Conservation (phyloP, 2,113 vertebrate genomes). For the Peucedramus taeniatus region DNA sequence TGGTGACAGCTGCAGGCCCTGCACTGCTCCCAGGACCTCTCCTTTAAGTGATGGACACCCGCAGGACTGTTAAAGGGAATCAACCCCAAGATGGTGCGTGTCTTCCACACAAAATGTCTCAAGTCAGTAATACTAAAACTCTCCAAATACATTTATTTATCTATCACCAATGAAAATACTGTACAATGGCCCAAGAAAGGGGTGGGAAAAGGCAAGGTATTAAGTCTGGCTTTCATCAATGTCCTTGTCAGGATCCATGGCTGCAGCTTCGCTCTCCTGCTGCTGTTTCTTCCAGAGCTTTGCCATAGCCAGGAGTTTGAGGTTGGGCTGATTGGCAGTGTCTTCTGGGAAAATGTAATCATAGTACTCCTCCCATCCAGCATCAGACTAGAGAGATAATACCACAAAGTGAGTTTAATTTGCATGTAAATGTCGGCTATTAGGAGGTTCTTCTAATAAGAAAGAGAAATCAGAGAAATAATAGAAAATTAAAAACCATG, state of each 20-base stretch:
- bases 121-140: neutral
- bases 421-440: fast-evolving
- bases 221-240: conserved; percentile 67
- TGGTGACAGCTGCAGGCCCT: neutral
- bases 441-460: neutral
- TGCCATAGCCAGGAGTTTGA: conserved; percentile 96
- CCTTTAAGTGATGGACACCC: neutral
- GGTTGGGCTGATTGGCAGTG: conserved; percentile 96
- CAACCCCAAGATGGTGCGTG: fast-evolving
- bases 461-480: neutral
- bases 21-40: neutral
- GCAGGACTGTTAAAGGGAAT: neutral
- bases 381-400: conserved; percentile 81
- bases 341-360: conserved; percentile 99
- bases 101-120: neutral
- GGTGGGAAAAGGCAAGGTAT: neutral
- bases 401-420: neutral
- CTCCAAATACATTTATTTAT: conserved; percentile 43
- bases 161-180: conserved; percentile 46
- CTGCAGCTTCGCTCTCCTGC: conserved; percentile 68
- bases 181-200: conserved; percentile 23
- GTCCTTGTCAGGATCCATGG: conserved; percentile 67
- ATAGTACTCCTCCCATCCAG: conserved; percentile 97
- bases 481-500: neutral
- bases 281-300: conserved; percentile 97